Conservation (phyloP, 1,140 invertebrate species). For the Ectropis grisescens region DNA sequence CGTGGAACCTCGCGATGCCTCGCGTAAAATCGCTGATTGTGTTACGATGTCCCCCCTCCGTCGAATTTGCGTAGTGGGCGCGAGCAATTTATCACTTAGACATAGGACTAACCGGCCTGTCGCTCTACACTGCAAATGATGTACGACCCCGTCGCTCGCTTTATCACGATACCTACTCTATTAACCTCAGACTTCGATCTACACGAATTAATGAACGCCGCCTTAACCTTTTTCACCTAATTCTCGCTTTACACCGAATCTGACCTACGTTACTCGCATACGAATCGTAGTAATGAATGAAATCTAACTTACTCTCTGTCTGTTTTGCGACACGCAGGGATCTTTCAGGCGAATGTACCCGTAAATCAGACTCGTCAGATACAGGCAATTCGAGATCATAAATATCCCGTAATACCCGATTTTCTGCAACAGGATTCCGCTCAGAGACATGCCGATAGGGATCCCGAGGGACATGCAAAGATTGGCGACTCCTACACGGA, state of each 20-base stretch:
- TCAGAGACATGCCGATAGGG: constrained; percentile 62
- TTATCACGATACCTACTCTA: constrained; percentile 16
- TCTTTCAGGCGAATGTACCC: constrained; percentile 63
- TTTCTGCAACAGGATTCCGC: constrained; percentile 57
- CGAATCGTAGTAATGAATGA: too few species aligned
- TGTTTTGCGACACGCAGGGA: constrained; percentile 44
- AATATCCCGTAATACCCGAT: constrained; percentile 68
- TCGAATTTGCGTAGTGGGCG: constrained; percentile 54
- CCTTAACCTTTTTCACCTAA: too few species aligned
- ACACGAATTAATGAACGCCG: constrained; percentile 1
- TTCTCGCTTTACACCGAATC: too few species aligned
- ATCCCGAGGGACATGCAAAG: constrained; percentile 83
- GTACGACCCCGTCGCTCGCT: constrained; percentile 24
- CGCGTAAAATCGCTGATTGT: constrained; percentile 46
- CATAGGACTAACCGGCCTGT: constrained; percentile 41
- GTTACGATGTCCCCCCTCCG: constrained; percentile 45
- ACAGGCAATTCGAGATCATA: constrained; percentile 59
- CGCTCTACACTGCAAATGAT: constrained; percentile 31
- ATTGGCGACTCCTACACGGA: constrained; percentile 87
- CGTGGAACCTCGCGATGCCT: constrained; percentile 42
- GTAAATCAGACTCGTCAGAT: constrained; percentile 57
- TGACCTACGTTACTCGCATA: too few species aligned
- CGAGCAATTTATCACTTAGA: constrained; percentile 62
- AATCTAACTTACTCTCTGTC: constrained; percentile 46
- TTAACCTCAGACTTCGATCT: constrained; percentile 12